These are phyloP conservation scores for Acrocephalus kingi DNA, from an alignment of 2,113 vertebrate genomes.

Conservation along the genomic window DNA sequence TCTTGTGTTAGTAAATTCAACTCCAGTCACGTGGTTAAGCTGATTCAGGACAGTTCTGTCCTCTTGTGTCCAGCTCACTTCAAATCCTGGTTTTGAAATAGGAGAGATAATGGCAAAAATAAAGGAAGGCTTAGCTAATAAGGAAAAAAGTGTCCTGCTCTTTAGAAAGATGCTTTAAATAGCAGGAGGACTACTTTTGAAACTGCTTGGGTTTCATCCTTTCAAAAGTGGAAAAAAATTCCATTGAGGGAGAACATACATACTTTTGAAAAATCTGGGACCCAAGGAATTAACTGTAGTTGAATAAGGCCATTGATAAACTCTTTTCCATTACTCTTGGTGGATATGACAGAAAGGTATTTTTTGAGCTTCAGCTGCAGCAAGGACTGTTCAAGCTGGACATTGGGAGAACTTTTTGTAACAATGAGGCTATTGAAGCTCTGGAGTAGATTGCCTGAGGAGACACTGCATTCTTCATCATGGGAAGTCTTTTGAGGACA, in stretches of 20 bases:
- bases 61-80: not conserved
- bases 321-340: not conserved
- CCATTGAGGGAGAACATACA: not conserved
- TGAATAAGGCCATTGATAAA: slow-evolving; percentile 4
- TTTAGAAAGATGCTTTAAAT: not conserved
- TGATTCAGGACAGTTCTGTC: not conserved
- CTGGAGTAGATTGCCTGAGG: not conserved
- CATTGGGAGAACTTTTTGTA: not conserved
- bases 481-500: not conserved
- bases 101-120: not conserved
- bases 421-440: not conserved
- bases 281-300: not conserved
- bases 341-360: not conserved
- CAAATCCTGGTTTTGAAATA: not conserved
- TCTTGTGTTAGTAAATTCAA: not conserved
- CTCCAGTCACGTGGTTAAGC: not conserved
- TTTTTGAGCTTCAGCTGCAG: slow-evolving; percentile 15
- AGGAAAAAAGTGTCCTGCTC: not conserved
- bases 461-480: not conserved
- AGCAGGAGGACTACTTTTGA: not conserved
- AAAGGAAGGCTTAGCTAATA: not conserved
- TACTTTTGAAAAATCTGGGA: not conserved
- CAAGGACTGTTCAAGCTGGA: not conserved
- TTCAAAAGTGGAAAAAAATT: not conserved
- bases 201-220: not conserved